A percentile compares a stretch with the other conserved stretches of the same genome.
Conservation (phyloP, 1,140 invertebrate genomes). For the Trichomalopsis sarcophagae region DNA sequence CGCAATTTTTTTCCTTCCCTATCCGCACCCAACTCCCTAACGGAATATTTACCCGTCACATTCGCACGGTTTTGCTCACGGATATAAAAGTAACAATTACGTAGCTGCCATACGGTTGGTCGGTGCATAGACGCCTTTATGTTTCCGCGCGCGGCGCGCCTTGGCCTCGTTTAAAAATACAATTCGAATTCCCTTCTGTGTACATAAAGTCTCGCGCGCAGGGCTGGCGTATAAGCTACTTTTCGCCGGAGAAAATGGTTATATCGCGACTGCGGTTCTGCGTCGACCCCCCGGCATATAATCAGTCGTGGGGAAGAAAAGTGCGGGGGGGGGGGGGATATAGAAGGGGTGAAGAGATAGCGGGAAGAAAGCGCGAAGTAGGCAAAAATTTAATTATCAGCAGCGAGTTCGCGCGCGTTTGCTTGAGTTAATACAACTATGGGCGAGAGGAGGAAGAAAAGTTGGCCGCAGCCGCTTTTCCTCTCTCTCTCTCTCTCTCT, state of each 20-base stretch:
- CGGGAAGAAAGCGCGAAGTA: not conserved
- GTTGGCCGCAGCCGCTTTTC: not conserved
- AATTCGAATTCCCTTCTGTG: not conserved
- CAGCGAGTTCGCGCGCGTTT: not conserved
- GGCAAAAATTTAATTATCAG: conserved; percentile 39
- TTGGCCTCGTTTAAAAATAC: conserved; percentile 1
- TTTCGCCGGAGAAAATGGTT: not conserved
- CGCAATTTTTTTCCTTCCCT: not conserved
- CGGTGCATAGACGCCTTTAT: not conserved
- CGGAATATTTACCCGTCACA: not conserved
- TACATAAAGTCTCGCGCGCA: not conserved
- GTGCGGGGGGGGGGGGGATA: not conserved
- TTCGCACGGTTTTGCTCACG: not conserved
- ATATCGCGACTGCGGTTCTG: not conserved
- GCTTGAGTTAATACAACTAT: conserved; percentile 1
- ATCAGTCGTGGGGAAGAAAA: not conserved
- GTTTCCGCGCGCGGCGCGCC: not conserved
- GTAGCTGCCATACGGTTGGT: not conserved
- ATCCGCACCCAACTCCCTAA: not conserved
- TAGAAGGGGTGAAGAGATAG: not conserved
- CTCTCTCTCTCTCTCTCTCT: not conserved
- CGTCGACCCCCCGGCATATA: not conserved
- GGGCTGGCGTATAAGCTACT: not conserved
- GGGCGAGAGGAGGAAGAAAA: not conserved
- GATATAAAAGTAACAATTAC: conserved; percentile 46